phyloP scores from a whole-genome alignment of 1,140 invertebrate species.

The Listronotus bonariensis region DNA sequence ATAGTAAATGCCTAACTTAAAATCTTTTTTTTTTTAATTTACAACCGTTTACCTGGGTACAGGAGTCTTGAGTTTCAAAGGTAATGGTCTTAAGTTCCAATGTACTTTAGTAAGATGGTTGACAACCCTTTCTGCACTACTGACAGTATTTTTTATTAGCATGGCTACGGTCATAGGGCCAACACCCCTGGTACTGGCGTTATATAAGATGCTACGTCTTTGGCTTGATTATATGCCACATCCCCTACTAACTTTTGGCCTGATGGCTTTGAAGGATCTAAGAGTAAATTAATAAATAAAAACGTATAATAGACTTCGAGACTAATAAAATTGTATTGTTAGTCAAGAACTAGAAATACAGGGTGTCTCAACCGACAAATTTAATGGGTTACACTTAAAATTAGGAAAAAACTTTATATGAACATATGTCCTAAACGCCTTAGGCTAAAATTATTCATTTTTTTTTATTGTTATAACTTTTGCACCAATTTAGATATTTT shows the following conservation, averaged over 20 bases:
- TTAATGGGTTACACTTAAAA: no score
- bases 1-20: no score
- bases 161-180: conserved; percentile 99
- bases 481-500: no score
- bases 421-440: no score
- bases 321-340: no score
- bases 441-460: no score
- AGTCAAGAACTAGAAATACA: no score
- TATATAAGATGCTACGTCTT: conserved; percentile 81
- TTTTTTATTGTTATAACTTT: no score
- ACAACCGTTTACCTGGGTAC: conserved; percentile 68
- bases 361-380: no score
- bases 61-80: conserved; percentile 65
- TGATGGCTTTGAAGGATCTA: conserved; percentile 82
- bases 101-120: conserved; percentile 59
- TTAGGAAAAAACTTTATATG: no score
- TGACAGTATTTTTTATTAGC: conserved; percentile 94
- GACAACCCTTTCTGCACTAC: conserved; percentile 73
- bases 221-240: conserved; percentile 85
- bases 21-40: no score
- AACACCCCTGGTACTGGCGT: conserved; percentile 98
- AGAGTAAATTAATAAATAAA: neutral
- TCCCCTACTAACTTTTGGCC: conserved; percentile 92
- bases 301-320: neutral
- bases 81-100: conserved; percentile 71